Evolutionary conservation across 1,140 invertebrate genomes (phyloP).

Genomic region (Drosophila asahinai): DNA sequence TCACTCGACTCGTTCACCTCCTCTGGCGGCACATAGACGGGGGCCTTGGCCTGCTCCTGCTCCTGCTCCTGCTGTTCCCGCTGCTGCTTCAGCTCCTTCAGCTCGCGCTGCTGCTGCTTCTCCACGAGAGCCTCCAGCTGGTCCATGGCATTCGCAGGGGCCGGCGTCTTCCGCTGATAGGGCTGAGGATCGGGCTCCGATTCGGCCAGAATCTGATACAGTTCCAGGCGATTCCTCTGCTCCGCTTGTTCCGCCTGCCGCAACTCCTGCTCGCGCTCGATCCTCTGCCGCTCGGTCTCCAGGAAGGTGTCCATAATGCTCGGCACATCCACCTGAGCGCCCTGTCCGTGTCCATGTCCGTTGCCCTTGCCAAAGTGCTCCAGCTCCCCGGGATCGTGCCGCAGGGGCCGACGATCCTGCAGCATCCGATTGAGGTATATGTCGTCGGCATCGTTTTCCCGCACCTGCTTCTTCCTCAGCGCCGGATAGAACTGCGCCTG

Average conservation of each 20-base stretch:
- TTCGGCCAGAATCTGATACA: slow-evolving; percentile 77
- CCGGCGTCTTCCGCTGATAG: slow-evolving; percentile 63
- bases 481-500: slow-evolving; percentile 86
- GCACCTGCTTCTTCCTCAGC: slow-evolving; percentile 58
- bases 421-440: slow-evolving; percentile 60
- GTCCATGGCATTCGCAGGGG: slow-evolving; percentile 65
- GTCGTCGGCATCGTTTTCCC: slow-evolving; percentile 31
- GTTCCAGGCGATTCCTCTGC: slow-evolving; percentile 66
- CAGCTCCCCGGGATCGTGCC: slow-evolving; percentile 74
- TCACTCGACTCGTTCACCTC: slow-evolving; percentile 80
- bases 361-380: slow-evolving; percentile 76
- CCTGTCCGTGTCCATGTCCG: slow-evolving; percentile 53
- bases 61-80: slow-evolving; percentile 36
- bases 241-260: slow-evolving; percentile 44
- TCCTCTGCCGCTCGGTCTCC: slow-evolving; percentile 74
- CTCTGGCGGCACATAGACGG: slow-evolving; percentile 69
- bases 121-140: slow-evolving; percentile 73
- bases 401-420: slow-evolving; percentile 69
- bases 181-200: slow-evolving; percentile 82
- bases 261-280: slow-evolving; percentile 66
- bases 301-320: slow-evolving; percentile 78
- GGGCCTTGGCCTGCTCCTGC: slow-evolving; percentile 33
- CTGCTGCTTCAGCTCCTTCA: slow-evolving; percentile 35
- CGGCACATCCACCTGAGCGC: slow-evolving; percentile 60
- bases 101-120: slow-evolving; percentile 62